Base-by-base conservation (phyloP, 2,888 invertebrate species). In the Heliothis peltigera region DNA sequence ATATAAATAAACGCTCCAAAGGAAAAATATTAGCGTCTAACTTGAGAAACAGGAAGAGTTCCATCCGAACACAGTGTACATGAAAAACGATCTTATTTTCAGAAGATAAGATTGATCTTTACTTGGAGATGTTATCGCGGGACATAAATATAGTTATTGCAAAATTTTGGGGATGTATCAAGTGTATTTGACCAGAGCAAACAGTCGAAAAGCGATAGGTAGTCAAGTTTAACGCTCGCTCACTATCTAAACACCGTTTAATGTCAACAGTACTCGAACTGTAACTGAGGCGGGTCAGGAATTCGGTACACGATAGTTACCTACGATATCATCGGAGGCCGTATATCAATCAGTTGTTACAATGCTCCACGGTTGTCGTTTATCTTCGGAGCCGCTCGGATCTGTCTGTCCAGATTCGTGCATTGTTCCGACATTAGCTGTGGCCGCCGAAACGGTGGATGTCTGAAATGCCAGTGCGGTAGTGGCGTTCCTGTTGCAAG, bases 271-370 rank as follows among this genome's bases (percentile, higher is more conserved):
- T 87, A 90, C 91, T 93, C 88, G 87, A 89, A 90, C 90, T 92
- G 92, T 91, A 90, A 91, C 92, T 89, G 92, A 92, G 84, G 87
- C 91, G 91, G 90, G 91, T 91, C 86, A 89, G 92, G 91, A 92
- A 93, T 93, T 92, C 77, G 83, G 89, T 87, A 85, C 84, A 87
- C 88, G 88, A 88, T 89, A 88, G 89, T 83, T 88, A 85, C 80
- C 82, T 87, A 89, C 89, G 91, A 89, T 92, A 93, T 92, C 92
- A 92, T 91, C 90, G 86, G 80, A 87, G 86, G 87, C 89, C 90
- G 92, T 94, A 93, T 92, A 94, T 94, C 94, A 94, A 93, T 95
- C 94, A 94, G 91, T 92, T 93, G 94, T 93, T 93, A 94, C 93
- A 92, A 85, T 88, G 92, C 87, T 91, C 88, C 84, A 90, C 90